Evolutionary conservation across 1,140 invertebrate species (phyloP), one percentile per base, ranked within the genome.

Genomic region (Coelopa frigida): DNA sequence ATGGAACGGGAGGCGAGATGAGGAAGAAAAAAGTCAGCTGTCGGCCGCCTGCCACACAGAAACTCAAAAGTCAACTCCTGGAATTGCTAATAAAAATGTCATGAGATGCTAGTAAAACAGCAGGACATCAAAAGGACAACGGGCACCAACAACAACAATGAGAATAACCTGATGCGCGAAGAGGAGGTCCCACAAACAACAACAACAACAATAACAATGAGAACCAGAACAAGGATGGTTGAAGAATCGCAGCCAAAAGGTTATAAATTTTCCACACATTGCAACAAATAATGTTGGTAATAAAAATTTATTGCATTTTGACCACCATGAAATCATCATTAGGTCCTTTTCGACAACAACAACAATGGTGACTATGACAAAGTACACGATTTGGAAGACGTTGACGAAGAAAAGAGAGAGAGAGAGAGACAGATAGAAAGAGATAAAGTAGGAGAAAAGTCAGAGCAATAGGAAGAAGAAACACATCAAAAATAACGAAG

Each of bases 321-420:
- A 65, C 61, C 61, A 65, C 61, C 61, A 65, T 65, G 61, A 65
- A 65, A 65, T 65, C 54, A 61, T 65, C 57, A 56, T 65, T 59
- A 64, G 55, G 49, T 52, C 54, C 32, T 39, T 31, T 47, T 26
- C 42, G 14, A 32, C 29, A 44, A 32, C 22, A 14, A 33, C 42
- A 8, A 46, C 44, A 40, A 26, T 21, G 14, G 26, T 32, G 41
- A 40, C 35, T 20, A 37, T 38, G 31, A 46, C n/a, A n/a, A n/a
- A n/a, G n/a, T n/a, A n/a, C n/a, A n/a, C n/a, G n/a, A n/a, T n/a
- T n/a, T n/a, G n/a, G n/a, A n/a, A n/a, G n/a, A n/a, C n/a, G n/a
- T n/a, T n/a, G n/a, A n/a, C n/a, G 36, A 35, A 32, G 27, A 17
- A 46, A 48, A 49, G 26, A n/a, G 12, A 32, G 8, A 20, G 15